Conservation (phyloP, 2,888 invertebrate genomes). For the Dyspetes luteomarginatus region DNA sequence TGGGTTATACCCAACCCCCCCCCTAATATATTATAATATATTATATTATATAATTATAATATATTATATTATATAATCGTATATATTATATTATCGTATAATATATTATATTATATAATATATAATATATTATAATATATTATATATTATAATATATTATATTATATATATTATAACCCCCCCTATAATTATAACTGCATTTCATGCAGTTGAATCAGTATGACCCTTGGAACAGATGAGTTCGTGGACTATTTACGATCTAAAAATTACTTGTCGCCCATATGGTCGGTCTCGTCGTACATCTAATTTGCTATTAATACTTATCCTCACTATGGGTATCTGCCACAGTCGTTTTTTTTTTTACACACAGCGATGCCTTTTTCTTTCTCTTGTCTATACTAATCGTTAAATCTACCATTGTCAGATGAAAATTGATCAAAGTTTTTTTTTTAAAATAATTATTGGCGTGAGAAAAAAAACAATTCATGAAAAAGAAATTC, state of each 20-base stretch:
- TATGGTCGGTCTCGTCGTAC: constrained; percentile 6
- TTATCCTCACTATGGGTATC: constrained; percentile 33
- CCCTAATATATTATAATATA: no score
- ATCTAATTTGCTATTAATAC: constrained; percentile 56
- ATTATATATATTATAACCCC: no score
- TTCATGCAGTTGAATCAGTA: neutral
- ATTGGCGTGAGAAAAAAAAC: neutral
- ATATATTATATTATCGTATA: no score
- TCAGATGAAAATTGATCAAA: neutral
- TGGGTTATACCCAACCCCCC: no score
- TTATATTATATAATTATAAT: no score
- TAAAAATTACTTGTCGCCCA: neutral
- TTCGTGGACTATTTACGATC: constrained; percentile 44
- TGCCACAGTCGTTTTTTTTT: constrained; percentile 24
- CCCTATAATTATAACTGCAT: no score
- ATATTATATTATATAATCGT: no score
- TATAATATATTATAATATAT: no score
- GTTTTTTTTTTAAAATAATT: neutral
- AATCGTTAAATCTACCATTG: neutral
- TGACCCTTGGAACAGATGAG: constrained; percentile 15
- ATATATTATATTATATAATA: no score
- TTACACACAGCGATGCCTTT: neutral
- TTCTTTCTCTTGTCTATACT: neutral
- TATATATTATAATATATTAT: no score
- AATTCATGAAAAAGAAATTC: neutral